Percentiles rank a stretch among this genome's conserved stretches.
These are phyloP conservation scores for Euschistus heros DNA, from an alignment of 1,140 invertebrate species.

Conservation along the genomic window DNA sequence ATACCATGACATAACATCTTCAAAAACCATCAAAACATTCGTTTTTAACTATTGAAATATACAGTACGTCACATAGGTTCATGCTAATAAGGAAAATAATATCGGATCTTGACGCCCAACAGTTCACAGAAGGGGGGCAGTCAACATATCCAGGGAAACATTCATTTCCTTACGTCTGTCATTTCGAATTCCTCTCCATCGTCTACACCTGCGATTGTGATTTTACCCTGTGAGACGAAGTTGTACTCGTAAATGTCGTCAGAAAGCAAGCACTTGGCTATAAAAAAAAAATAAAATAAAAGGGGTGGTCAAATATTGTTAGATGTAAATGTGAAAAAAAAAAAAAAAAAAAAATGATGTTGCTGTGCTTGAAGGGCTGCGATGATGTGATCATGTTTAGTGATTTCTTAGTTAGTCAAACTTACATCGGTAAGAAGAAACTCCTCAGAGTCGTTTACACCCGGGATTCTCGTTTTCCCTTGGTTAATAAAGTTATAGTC, in stretches of 20 bases:
- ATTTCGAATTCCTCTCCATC: conserved; percentile 61
- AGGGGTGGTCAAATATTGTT: too few species aligned
- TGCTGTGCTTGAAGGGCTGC: too few species aligned
- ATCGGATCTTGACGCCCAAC: not conserved
- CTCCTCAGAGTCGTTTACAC: conserved; percentile 94
- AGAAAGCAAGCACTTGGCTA: conserved; percentile 44
- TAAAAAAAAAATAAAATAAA: conserved; percentile 7
- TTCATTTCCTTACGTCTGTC: conserved; percentile 51
- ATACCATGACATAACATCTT: too few species aligned
- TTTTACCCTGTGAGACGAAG: conserved; percentile 66
- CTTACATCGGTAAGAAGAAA: conserved; percentile 87
- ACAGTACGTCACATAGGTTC: too few species aligned
- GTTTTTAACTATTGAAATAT: too few species aligned
- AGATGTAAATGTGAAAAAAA: too few species aligned
- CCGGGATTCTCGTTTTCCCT: conserved; percentile 92
- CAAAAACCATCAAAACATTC: too few species aligned
- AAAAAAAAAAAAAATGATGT: too few species aligned
- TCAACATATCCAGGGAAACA: not conserved
- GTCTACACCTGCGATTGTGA: conserved; percentile 62
- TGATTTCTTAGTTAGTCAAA: conserved; percentile 30
- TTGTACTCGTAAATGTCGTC: conserved; percentile 56
- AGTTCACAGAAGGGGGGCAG: not conserved
- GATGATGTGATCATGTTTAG: too few species aligned
- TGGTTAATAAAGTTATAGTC: conserved; percentile 93
- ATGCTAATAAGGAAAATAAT: conserved; percentile 4